Evolutionary conservation across 2,888 invertebrate genomes (phyloP), one percentile per base, ranked within the genome.

Genomic region (Bombylius major): DNA sequence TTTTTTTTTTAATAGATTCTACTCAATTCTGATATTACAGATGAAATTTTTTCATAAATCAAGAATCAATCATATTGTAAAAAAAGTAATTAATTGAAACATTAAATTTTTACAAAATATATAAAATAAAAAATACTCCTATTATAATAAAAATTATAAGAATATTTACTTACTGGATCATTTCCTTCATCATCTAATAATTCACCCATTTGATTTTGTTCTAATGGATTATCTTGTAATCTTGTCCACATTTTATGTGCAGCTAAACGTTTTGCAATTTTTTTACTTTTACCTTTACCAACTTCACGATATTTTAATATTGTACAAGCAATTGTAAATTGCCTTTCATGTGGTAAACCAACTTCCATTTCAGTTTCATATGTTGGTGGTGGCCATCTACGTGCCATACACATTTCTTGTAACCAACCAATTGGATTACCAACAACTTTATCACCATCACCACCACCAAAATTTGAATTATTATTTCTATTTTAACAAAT

Each of bases 361-460:
- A 70, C 63, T 64, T 70, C 72, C 33, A 72, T 72, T 61, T 74
- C 89, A 65, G 92, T 91, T 65, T 92, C 89, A 71, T 98, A 98
- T 34, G 84, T 84, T 34, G 98, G 97, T 47, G 95, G 95, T 39
- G 94, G 93, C 89, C 95, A 92, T 64, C 93, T 87, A 54, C 90
- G 84, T 47, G 94, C 91, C 91, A 96, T 96, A 70, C 96, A 96
- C 75, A 96, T 82, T 74, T 98, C 97, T 72, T 90, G 89, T 55
- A 98, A 78, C 79, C 92, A 90, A 23, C 97, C 97, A 60, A 98
- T 95, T 4, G 97, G 97, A 74, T 98, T 94, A 12, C 89, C 89
- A 74, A 87, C 83, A 58, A 88, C 82, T 69, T 89, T 90, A 66
- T 91, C 91, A 63, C 90, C 89, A 66, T 91, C 91, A 63, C 90